Percentiles rank a stretch among this genome's conserved stretches.
phyloP scores from a whole-genome alignment of 64 coral and sea anemone species.

The Montipora efflorescens region DNA sequence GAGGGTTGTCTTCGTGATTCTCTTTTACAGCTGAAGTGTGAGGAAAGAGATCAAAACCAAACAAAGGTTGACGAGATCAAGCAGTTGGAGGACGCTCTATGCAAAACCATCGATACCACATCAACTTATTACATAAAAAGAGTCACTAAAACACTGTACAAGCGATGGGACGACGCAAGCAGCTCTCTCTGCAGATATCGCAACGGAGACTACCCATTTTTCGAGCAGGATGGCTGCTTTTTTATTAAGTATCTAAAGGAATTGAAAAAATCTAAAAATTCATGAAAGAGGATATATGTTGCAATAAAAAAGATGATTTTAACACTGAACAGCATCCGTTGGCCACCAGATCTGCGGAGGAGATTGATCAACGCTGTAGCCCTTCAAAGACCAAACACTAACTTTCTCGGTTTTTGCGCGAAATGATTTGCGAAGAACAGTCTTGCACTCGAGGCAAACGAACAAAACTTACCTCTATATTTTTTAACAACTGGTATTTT shows the following conservation, averaged over 20 bases:
- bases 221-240: constrained; percentile 72
- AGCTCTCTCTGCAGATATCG: constrained; percentile 62
- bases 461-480: too few relatives aligned
- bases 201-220: constrained; percentile 39
- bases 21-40: constrained; percentile 65
- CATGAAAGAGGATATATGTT: too few relatives aligned
- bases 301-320: too few relatives aligned
- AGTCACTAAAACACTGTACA: constrained; percentile 75
- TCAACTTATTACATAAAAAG: constrained; percentile 74
- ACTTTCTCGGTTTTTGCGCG: too few relatives aligned
- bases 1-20: neutral
- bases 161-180: constrained; percentile 61
- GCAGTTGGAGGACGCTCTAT: constrained; percentile 53
- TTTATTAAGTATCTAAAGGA: constrained; percentile 65
- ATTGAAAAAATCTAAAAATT: neutral
- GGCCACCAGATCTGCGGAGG: too few relatives aligned
- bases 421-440: too few relatives aligned
- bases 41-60: constrained; percentile 71
- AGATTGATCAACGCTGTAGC: too few relatives aligned
- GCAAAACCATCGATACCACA: constrained; percentile 42
- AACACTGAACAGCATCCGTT: too few relatives aligned
- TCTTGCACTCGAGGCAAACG: too few relatives aligned
- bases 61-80: constrained; percentile 57
- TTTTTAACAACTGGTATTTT: too few relatives aligned
- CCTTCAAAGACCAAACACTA: too few relatives aligned